Evolutionary conservation across 2,797 vertebrate species (phyloP), one percentile per base, ranked within the genome.

Genomic region (Semaprochilodus insignis): DNA sequence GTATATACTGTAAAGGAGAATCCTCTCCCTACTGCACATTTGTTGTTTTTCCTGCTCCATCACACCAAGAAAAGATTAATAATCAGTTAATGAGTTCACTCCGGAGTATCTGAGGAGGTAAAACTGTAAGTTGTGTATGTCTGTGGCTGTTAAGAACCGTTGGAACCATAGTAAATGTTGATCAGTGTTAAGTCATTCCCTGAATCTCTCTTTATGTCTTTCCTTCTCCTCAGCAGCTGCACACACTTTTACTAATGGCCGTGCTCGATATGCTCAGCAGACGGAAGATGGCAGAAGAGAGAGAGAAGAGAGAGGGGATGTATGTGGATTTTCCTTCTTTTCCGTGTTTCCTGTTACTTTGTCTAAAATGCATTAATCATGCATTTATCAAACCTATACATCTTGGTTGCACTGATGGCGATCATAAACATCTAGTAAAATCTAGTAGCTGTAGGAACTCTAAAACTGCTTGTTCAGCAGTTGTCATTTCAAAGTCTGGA

Each of bases 221-320:
- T 72, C 48, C 44, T 36, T 23, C 69, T 10, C 71, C 60, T 62
- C 93, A 99, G 98, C 96, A 83, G 95, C 89, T 16, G 78, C 96
- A 34, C 96, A 98, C 90, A 95, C 96, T 2, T 99, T 98, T 92
- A 95, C 95, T 88, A 99, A 97, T 77, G 95, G 98, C 88, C 95
- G 96, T 81, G 91, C 96, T 17, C 96, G 95, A 77, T 97, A 96
- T 92, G 97, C 95, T 91, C 94, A 96, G 81, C 96, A 97, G 27
- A 95, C 96, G 2, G 96, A 98, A 84, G 95, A 95, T 54, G 95
- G 93, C 72, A 95, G 96, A 81, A 94, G 96, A 36, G 97, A 99
- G 88, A 93, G 97, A 86, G 97, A 99, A 85, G 97, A 99, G 83
- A 94, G 97, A 89, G 96, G 95, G 91, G 97, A 99, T 87, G 98